Base-by-base conservation (phyloP, 1,140 invertebrate species). In the Pogonomyrmex californicus region DNA sequence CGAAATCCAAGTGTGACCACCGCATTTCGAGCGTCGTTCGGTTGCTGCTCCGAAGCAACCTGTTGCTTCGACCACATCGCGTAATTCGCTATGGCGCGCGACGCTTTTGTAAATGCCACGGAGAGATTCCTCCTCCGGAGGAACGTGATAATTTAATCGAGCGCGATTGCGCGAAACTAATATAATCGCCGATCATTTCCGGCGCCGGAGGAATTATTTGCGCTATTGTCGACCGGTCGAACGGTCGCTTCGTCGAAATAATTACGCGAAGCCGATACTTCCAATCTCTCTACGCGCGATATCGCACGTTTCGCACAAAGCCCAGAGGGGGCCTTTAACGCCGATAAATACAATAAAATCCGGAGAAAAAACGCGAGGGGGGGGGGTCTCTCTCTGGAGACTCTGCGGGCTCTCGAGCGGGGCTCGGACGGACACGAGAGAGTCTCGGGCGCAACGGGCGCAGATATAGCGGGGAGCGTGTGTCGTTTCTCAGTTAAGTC, bases 401-500 rank as follows among this genome's bases (percentile, higher is more conserved):
- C n/a, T n/a, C n/a, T 17, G 78, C 56, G n/a, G 51, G 65, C 47
- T 63, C 65, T n/a, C n/a, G 71, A 65, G 10, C 14, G 1, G 71
- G n/a, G n/a, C 49, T 65, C 78, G 49, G 54, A 86, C 71, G 33
- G 33, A 66, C 47, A n/a, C n/a, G n/a, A n/a, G 78, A 44, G 56
- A 82, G 47, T 77, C 82, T 83, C 71, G 33, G 41, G 76, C 68
- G n/a, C n/a, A 83, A 76, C 58, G 49, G 70, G 58, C 70, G 85
- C 38, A 66, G 83, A 81, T 68, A 73, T 56, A 85, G 79, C 65
- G 78, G 49, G 47, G 54, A 76, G 58, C 90, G 87, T 93, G 90
- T 90, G 91, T 93, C 92, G 87, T 93, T 94, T 93, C 93, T 92
- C 92, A 94, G 92, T 94, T 93, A 93, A 94, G 90, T 93, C 92